Conservation (phyloP, 1,140 invertebrate genomes). For the Drosophila pseudoobscura region DNA sequence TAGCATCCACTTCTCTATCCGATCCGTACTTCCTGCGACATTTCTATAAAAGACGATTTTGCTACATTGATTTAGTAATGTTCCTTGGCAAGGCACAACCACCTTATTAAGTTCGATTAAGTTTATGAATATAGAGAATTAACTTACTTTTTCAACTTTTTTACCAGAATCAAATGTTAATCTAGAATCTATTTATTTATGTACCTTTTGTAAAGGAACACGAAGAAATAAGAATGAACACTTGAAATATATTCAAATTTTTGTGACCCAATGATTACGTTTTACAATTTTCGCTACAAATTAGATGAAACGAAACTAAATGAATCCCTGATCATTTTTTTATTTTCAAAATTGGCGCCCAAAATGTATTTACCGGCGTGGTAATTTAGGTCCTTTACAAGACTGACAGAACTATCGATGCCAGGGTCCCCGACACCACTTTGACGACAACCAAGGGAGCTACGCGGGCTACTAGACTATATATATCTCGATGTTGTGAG, state of each 20-base stretch:
- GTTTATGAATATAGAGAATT: constrained; percentile 39
- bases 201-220: constrained; percentile 13
- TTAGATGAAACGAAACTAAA: too few relatives aligned
- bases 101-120: constrained; percentile 61
- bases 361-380: too few relatives aligned
- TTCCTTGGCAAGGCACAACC: constrained; percentile 62
- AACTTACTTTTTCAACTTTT: constrained; percentile 33
- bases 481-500: too few relatives aligned
- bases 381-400: too few relatives aligned
- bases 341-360: too few relatives aligned
- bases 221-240: constrained; percentile 22
- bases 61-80: constrained; percentile 43
- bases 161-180: constrained; percentile 43
- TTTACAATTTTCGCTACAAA: too few relatives aligned
- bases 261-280: constrained; percentile 6
- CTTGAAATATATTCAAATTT: constrained; percentile 37
- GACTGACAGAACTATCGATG: too few relatives aligned
- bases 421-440: too few relatives aligned
- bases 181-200: constrained; percentile 31
- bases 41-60: constrained; percentile 58
- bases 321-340: too few relatives aligned
- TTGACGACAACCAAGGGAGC: too few relatives aligned
- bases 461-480: too few relatives aligned
- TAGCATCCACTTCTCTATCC: constrained; percentile 14
- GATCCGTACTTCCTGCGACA: constrained; percentile 10